These are phyloP conservation scores for Seira sanloemensis DNA, from an alignment of 2,888 invertebrate species.

Conservation along the genomic window DNA sequence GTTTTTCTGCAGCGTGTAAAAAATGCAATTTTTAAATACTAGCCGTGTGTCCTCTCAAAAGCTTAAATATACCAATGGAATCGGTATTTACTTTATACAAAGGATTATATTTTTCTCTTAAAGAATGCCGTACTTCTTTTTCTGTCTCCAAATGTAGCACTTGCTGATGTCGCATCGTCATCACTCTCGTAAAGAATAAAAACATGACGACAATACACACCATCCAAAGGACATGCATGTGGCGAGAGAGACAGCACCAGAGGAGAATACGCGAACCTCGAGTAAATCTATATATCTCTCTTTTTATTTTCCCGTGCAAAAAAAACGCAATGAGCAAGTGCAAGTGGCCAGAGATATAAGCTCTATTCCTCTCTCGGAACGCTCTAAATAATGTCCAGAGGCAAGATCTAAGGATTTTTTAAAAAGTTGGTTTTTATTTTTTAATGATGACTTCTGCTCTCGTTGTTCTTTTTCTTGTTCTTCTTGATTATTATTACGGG, in stretches of 20 bases:
- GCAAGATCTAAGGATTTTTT: conserved; percentile 26
- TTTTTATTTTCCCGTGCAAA: not conserved
- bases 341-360: conserved; percentile 42
- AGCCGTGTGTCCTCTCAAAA: too few species aligned
- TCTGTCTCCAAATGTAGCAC: conserved; percentile 23
- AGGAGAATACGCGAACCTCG: not conserved
- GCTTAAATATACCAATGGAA: too few species aligned
- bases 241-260: conserved; percentile 33
- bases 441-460: conserved; percentile 61
- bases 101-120: too few species aligned
- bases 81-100: too few species aligned
- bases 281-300: not conserved
- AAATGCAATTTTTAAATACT: conserved; percentile 25
- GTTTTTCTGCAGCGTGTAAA: conserved; percentile 10
- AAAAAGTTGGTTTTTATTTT: conserved; percentile 22
- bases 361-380: too few species aligned
- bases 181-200: conserved; percentile 41
- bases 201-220: conserved; percentile 44
- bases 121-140: not conserved
- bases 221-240: not conserved
- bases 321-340: not conserved
- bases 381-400: conserved; percentile 31
- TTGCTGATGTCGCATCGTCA: conserved; percentile 19
- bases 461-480: conserved; percentile 50
- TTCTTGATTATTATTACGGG: conserved; percentile 45